Conservation (phyloP, 2,797 vertebrate genomes). For the Bufotes viridis region DNA sequence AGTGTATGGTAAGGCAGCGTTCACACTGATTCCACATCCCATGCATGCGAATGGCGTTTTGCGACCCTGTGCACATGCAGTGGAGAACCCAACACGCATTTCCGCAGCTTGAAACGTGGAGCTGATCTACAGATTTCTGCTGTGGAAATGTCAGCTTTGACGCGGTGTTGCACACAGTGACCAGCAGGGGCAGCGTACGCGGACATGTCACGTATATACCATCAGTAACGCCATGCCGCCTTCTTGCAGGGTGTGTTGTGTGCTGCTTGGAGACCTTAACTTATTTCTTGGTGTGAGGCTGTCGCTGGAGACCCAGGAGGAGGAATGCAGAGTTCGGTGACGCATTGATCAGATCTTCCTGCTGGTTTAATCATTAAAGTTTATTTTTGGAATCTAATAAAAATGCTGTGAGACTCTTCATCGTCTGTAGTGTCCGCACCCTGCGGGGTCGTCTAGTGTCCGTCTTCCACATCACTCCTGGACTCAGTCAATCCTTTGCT, state of each 20-base stretch:
- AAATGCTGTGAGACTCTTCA: not conserved
- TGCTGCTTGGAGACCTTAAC: constrained; percentile 1
- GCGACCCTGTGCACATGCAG: too few relatives aligned
- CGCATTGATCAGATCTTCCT: not conserved
- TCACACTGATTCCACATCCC: too few relatives aligned
- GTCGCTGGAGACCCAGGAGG: not conserved
- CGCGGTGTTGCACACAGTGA: not conserved
- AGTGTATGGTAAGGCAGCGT: constrained; percentile 21
- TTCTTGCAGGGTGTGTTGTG: constrained; percentile 6
- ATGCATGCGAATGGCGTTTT: too few relatives aligned
- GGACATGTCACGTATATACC: not conserved
- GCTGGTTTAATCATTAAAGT: not conserved
- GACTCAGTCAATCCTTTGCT: too few relatives aligned
- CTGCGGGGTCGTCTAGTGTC: not conserved
- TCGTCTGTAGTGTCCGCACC: not conserved
- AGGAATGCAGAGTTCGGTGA: not conserved
- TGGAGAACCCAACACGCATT: too few relatives aligned
- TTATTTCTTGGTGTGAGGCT: not conserved
- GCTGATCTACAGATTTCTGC: too few relatives aligned
- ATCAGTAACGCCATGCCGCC: not conserved
- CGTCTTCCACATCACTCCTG: not conserved
- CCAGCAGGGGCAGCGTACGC: not conserved
- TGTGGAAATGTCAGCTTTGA: not conserved
- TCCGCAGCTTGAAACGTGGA: too few relatives aligned
- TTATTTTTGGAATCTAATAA: constrained; percentile 37